A percentile compares a stretch with the other conserved stretches of the same genome.
phyloP scores from a whole-genome alignment of 2,797 vertebrate species.

The Poeciliopsis presidionis region DNA sequence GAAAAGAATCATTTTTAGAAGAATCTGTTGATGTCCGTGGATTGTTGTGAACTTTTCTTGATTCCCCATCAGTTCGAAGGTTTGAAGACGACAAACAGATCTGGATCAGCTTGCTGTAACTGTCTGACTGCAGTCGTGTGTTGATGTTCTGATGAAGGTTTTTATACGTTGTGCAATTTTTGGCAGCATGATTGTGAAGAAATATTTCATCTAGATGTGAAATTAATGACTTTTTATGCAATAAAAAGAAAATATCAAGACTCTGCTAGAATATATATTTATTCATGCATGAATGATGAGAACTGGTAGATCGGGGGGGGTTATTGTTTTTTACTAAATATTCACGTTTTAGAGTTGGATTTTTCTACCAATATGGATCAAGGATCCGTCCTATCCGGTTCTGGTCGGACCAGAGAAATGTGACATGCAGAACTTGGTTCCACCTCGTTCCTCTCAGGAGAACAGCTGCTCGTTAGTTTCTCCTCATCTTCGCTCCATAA shows the following conservation, averaged over 20 bases:
- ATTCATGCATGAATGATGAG: background rate
- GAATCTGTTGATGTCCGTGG: background rate
- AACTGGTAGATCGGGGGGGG: background rate
- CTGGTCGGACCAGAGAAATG: background rate
- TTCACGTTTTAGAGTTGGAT: background rate
- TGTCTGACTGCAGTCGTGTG: background rate
- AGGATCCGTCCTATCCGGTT: background rate
- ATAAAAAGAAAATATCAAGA: slow-evolving; percentile 65
- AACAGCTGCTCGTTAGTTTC: background rate
- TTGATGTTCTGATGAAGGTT: slow-evolving; percentile 55
- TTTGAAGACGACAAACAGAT: background rate
- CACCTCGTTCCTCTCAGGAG: background rate
- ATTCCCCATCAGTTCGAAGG: background rate
- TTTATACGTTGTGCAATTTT: slow-evolving; percentile 83
- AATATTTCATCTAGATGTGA: slow-evolving; percentile 77
- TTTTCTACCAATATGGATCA: background rate
- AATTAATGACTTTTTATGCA: slow-evolving; percentile 88
- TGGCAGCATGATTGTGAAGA: slow-evolving; percentile 90
- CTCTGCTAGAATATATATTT: background rate
- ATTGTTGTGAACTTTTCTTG: slow-evolving; percentile 1
- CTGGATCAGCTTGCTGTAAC: background rate
- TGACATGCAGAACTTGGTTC: background rate
- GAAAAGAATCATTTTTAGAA: background rate
- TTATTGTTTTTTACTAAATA: background rate
- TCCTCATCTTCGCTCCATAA: background rate